Percentiles rank a stretch among this genome's conserved stretches.
Evolutionary conservation across 53 echinoderm and acorn worm genomes (phyloP).

Genomic region (Holothuria leucospilota): DNA sequence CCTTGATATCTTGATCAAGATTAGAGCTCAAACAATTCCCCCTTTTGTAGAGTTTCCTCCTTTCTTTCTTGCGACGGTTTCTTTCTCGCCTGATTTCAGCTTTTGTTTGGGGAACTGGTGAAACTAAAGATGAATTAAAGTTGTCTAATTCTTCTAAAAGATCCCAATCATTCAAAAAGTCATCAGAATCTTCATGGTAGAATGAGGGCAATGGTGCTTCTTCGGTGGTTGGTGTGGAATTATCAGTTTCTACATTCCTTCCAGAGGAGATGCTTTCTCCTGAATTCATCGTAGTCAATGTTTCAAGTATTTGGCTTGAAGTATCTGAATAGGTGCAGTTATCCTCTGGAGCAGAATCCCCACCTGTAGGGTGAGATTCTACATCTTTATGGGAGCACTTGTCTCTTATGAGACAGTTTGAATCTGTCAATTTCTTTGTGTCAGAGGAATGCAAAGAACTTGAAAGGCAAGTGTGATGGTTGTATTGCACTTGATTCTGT

Average conservation of each 20-base stretch:
- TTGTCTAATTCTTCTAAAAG: constrained; percentile 23
- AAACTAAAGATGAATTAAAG: not conserved
- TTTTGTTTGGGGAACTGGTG: constrained; percentile 4
- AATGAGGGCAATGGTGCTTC: not conserved
- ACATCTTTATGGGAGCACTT: no score
- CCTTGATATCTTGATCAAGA: constrained; percentile 38
- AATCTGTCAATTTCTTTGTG: no score
- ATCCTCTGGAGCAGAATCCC: no score
- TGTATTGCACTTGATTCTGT: constrained; percentile 31
- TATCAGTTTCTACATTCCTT: not conserved
- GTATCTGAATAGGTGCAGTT: no score
- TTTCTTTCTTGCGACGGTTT: constrained; percentile 65
- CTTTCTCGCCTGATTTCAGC: constrained; percentile 56
- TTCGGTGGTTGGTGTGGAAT: not conserved
- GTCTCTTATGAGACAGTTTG: no score
- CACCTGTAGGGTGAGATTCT: no score
- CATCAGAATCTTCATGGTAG: not conserved
- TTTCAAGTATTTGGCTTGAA: no score
- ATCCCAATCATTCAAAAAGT: constrained; percentile 31
- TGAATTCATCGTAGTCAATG: not conserved
- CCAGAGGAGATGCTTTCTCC: not conserved
- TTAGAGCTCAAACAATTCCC: constrained; percentile 21
- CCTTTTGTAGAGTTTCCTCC: constrained; percentile 59
- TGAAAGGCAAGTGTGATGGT: constrained; percentile 31
- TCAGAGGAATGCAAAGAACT: no score